phyloP scores from a whole-genome alignment of 2,888 invertebrate genomes.

The Lasius platythorax region DNA sequence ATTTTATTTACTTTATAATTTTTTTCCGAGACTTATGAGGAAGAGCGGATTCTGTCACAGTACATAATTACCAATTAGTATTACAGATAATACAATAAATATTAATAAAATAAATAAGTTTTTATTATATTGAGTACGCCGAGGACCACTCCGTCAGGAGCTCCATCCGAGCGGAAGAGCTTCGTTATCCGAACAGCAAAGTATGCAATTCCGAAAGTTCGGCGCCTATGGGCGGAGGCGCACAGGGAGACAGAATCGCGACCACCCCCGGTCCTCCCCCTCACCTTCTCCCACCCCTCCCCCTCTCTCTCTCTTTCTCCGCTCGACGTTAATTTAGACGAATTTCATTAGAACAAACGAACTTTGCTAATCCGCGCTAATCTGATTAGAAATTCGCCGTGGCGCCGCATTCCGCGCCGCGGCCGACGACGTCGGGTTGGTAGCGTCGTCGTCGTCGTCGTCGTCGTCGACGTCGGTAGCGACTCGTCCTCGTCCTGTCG shows the following conservation, averaged over 20 bases:
- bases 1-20: neutral
- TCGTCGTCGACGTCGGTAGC: slow-evolving; percentile 28
- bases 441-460: slow-evolving; percentile 72
- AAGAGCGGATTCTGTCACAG: neutral
- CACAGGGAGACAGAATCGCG: slow-evolving; percentile 24
- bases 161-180: slow-evolving; percentile 9
- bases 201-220: slow-evolving; percentile 50
- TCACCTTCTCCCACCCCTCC: slow-evolving; percentile 27
- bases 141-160: neutral
- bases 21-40: neutral
- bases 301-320: slow-evolving; percentile 62
- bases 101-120: neutral
- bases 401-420: slow-evolving; percentile 80
- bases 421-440: slow-evolving; percentile 57
- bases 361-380: slow-evolving; percentile 85
- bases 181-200: slow-evolving; percentile 39
- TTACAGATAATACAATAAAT: neutral
- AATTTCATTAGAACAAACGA: slow-evolving; percentile 86
- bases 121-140: neutral
- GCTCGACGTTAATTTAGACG: slow-evolving; percentile 85
- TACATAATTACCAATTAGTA: neutral
- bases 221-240: slow-evolving; percentile 45
- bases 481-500: slow-evolving; percentile 60
- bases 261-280: slow-evolving; percentile 38
- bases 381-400: slow-evolving; percentile 86